These are phyloP conservation scores for Agriopis leucophaearia DNA, from an alignment of 2,888 invertebrate genomes.

Conservation along the genomic window DNA sequence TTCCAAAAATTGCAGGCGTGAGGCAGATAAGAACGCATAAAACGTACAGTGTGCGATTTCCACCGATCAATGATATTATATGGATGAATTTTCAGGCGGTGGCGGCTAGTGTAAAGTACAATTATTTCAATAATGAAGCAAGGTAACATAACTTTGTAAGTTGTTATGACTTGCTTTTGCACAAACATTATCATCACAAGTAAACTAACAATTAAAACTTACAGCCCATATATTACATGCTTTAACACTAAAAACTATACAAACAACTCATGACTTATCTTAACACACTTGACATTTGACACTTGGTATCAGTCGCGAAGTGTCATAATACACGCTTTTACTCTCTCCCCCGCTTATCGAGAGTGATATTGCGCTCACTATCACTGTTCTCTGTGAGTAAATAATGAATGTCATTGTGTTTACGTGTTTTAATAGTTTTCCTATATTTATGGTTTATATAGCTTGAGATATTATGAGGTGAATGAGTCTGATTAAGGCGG, in stretches of 20 bases:
- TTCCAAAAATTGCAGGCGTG: too few species aligned
- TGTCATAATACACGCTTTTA: slow-evolving; percentile 69
- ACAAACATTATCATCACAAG: neutral
- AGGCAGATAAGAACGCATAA: too few species aligned
- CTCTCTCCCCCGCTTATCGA: slow-evolving; percentile 51
- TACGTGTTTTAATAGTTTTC: too few species aligned
- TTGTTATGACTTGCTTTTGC: neutral
- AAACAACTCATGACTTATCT: slow-evolving; percentile 48
- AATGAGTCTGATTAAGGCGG: too few species aligned
- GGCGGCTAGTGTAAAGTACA: too few species aligned
- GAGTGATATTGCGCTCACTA: slow-evolving; percentile 38
- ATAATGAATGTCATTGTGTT: slow-evolving; percentile 7
- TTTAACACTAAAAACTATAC: slow-evolving; percentile 38
- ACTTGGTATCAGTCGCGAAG: slow-evolving; percentile 59
- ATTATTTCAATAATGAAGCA: too few species aligned
- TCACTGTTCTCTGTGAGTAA: slow-evolving; percentile 36
- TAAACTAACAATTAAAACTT: slow-evolving; percentile 14
- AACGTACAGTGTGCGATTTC: too few species aligned
- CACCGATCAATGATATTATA: too few species aligned
- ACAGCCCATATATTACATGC: slow-evolving; percentile 15
- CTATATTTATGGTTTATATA: too few species aligned
- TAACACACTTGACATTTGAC: slow-evolving; percentile 63
- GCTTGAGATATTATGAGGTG: too few species aligned
- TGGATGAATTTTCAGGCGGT: too few species aligned
- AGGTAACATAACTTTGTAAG: neutral